A percentile compares a stretch with the other conserved stretches of the same genome.
Evolutionary conservation across 1,140 invertebrate genomes (phyloP).

Genomic region (Rhyacophila brunnea): DNA sequence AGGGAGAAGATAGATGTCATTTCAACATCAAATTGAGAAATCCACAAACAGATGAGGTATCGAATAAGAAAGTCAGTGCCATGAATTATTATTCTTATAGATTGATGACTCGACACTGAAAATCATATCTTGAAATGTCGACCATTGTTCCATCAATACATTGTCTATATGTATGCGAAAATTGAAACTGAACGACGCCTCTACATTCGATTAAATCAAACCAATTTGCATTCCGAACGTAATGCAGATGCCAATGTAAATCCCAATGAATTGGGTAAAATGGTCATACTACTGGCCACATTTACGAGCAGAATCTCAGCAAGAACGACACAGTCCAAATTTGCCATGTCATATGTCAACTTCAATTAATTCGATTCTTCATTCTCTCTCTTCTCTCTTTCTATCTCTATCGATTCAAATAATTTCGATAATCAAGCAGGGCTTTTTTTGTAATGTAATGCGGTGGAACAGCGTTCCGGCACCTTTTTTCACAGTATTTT

Average conservation of each 20-base stretch:
- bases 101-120: no score
- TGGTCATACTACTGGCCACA: slow-evolving; percentile 47
- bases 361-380: no score
- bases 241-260: slow-evolving; percentile 35
- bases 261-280: slow-evolving; percentile 21
- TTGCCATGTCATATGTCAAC: no score
- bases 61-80: slow-evolving; percentile 19
- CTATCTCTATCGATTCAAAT: no score
- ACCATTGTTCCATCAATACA: slow-evolving; percentile 43
- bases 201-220: slow-evolving; percentile 49
- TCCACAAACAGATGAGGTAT: slow-evolving; percentile 35
- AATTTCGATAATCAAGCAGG: no score
- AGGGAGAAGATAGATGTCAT: slow-evolving; percentile 51
- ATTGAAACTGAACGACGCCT: slow-evolving; percentile 49
- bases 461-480: no score
- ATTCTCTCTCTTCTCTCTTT: no score
- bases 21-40: slow-evolving; percentile 44
- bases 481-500: no score
- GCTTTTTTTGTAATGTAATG: no score
- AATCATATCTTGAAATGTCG: no score
- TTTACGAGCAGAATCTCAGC: slow-evolving; percentile 46
- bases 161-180: slow-evolving; percentile 54
- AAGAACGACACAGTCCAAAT: no score
- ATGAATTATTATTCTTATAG: no score
- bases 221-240: slow-evolving; percentile 30